phyloP scores from a whole-genome alignment of 2,888 invertebrate species.

The Synergus japonicus region DNA sequence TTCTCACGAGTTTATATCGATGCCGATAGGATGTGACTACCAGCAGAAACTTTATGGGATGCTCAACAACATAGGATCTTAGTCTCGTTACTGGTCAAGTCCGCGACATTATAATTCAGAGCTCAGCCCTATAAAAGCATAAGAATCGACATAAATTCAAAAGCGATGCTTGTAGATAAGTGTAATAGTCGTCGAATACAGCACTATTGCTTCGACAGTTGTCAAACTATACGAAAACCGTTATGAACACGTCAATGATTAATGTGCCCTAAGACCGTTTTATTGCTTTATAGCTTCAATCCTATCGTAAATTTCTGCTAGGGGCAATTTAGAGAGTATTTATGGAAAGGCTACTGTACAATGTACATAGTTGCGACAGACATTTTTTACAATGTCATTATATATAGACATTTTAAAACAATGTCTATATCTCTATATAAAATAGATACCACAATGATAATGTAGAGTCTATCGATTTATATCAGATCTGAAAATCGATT shows the following conservation, averaged over 20 bases:
- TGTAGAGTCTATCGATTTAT: background rate
- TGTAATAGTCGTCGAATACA: slow-evolving; percentile 13
- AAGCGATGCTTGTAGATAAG: slow-evolving; percentile 1
- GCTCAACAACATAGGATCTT: background rate
- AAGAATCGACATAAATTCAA: slow-evolving; percentile 23
- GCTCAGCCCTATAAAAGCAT: background rate
- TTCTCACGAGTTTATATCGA: background rate
- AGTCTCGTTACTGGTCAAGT: slow-evolving; percentile 2
- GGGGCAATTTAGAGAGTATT: background rate
- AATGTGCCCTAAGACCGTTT: background rate
- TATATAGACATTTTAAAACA: background rate
- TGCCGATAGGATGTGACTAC: background rate
- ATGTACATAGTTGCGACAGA: background rate
- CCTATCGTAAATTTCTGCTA: slow-evolving; percentile 1
- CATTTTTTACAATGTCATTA: background rate
- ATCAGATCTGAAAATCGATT: background rate
- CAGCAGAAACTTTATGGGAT: background rate
- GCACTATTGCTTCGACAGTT: slow-evolving; percentile 8
- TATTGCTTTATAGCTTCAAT: slow-evolving; percentile 4
- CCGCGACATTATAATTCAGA: slow-evolving; percentile 13
- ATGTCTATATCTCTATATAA: background rate
- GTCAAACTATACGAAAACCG: slow-evolving; percentile 15
- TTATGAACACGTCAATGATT: slow-evolving; percentile 33
- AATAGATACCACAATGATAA: background rate
- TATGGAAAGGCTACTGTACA: background rate